Base-by-base conservation (phyloP, 2,113 vertebrate species). In the Periophthalmus modestus region DNA sequence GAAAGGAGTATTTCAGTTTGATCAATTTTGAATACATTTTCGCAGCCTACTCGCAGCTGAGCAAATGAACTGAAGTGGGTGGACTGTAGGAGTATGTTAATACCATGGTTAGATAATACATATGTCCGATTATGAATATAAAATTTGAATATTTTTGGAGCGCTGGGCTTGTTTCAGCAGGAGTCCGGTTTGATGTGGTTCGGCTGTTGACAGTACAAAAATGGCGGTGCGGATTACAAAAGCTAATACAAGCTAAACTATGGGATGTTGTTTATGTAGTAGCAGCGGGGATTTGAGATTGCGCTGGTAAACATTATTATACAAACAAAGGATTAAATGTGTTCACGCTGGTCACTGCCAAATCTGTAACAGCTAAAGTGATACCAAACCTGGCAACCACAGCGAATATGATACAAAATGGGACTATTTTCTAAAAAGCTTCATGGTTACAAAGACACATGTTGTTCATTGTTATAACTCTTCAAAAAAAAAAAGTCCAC, bases 221-320 rank as follows among this genome's bases (percentile, higher is more conserved):
- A 36, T 39, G 18, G 23, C 34, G 6, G 1, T 11, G 34, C 16
- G 11, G 62, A 65, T 63, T 36, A 63, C 62, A n/a, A 4, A 65
- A 43, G 61, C 28, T n/a, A n/a, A 39, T 4, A 65, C 62, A 13
- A 43, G 33, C 39, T 36, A 65, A 39, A 39, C 19, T n/a, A 43
- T 36, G 62, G 36, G 18, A 21, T n/a, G 18, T n/a, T 39, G 18
- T 65, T 65, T 65, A 11, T 21, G 18, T 65, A 39, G 18, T 65
- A 39, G 62, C 34, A 65, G 62, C 62, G 34, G 15, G 62, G 34
- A 65, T 43, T 65, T 65, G 19, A 65, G 62, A 65, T 43, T 65
- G 10, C 19, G 21, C 34, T 36, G 34, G 62, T 36, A 65, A 65
- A 65, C 18, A 65, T 19, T n/a, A 43, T 65, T 65, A 63, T 15